phyloP scores from a whole-genome alignment of 1,140 invertebrate species.

The Listronotus oregonensis region DNA sequence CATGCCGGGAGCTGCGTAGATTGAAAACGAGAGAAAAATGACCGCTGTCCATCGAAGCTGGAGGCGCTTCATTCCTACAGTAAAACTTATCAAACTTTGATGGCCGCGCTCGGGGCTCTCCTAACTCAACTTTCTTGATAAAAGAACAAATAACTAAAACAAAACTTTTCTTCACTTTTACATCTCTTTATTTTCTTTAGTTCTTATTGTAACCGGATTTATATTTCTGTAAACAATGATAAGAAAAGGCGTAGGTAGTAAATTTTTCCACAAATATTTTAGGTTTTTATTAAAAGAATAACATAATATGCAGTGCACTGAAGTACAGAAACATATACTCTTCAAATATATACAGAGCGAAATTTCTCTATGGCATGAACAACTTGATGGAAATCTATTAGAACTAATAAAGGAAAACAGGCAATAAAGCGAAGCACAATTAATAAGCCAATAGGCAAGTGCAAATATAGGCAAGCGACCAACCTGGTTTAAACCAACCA shows the following conservation, averaged over 20 bases:
- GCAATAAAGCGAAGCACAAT: no score
- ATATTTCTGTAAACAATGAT: slow-evolving; percentile 25
- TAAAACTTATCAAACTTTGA: slow-evolving; percentile 58
- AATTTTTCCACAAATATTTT: no score
- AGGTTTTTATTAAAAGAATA: no score
- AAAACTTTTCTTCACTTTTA: slow-evolving; percentile 43
- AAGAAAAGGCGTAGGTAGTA: neutral
- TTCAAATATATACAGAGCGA: no score
- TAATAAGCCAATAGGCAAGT: no score
- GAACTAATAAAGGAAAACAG: no score
- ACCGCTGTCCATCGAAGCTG: slow-evolving; percentile 56
- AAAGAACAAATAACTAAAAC: slow-evolving; percentile 56
- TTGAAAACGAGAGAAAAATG: slow-evolving; percentile 61
- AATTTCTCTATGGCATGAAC: no score
- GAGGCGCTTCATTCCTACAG: slow-evolving; percentile 46
- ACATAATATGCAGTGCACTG: no score
- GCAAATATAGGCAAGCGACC: no score
- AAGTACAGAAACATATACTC: no score
- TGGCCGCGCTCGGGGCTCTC: slow-evolving; percentile 46
- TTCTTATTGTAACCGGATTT: slow-evolving; percentile 20
- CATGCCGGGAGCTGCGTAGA: slow-evolving; percentile 50
- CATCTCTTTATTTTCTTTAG: slow-evolving; percentile 18
- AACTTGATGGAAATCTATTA: no score
- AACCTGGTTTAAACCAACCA: no score
- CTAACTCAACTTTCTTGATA: slow-evolving; percentile 54